Percentiles rank a stretch among this genome's conserved stretches.
Evolutionary conservation across 2,888 invertebrate genomes (phyloP).

Genomic region (Amiota mariae): DNA sequence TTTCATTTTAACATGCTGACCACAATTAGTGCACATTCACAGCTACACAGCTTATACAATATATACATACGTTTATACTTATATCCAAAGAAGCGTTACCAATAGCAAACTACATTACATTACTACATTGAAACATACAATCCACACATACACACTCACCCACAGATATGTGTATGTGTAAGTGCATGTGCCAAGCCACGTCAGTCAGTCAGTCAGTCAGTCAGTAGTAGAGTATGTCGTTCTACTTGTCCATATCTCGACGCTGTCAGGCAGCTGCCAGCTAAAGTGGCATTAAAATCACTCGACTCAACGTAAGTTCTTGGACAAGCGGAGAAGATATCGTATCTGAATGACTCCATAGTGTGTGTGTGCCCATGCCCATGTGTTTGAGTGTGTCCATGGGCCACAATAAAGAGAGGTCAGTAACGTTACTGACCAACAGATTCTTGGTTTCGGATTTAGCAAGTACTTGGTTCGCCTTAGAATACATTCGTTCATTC

Average conservation of each 20-base stretch:
- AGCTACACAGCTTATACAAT: slow-evolving; percentile 45
- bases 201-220: slow-evolving; percentile 38
- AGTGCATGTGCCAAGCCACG: slow-evolving; percentile 38
- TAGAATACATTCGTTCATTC: background rate
- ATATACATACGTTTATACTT: no score
- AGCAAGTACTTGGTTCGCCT: background rate
- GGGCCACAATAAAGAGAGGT: slow-evolving; percentile 6
- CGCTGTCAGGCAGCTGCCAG: slow-evolving; percentile 68
- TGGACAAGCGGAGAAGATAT: background rate
- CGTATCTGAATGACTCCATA: no score
- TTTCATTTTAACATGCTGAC: slow-evolving; percentile 71
- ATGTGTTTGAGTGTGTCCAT: background rate
- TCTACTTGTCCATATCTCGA: slow-evolving; percentile 50
- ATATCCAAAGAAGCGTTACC: slow-evolving; percentile 17
- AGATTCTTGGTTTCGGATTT: background rate
- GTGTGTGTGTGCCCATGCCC: slow-evolving; percentile 29
- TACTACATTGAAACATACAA: background rate
- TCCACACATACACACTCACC: background rate
- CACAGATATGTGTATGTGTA: background rate
- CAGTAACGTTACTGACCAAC: slow-evolving; percentile 18
- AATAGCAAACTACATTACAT: background rate
- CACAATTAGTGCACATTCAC: slow-evolving; percentile 65
- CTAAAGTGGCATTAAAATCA: slow-evolving; percentile 67
- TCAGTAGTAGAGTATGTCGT: slow-evolving; percentile 25
- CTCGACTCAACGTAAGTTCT: slow-evolving; percentile 18